These are phyloP conservation scores for Daktulosphaira vitifoliae DNA, from an alignment of 1,140 invertebrate genomes.

Conservation along the genomic window DNA sequence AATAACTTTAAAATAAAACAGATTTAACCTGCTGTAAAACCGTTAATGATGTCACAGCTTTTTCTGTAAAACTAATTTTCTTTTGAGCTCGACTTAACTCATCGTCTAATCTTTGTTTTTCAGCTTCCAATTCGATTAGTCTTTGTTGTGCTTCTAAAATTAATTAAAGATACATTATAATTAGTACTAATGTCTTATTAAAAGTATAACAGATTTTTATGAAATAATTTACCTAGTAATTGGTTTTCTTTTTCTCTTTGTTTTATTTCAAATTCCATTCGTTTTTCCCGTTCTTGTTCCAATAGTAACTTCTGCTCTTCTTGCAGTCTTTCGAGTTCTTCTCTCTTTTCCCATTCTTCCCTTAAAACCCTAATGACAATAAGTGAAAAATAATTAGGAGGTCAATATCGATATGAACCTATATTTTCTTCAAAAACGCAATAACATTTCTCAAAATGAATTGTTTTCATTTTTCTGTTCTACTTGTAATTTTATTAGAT, in stretches of 20 bases:
- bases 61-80: constrained; percentile 58
- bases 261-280: constrained; percentile 59
- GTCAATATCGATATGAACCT: too few species aligned
- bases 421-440: too few species aligned
- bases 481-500: too few species aligned
- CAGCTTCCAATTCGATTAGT: constrained; percentile 57
- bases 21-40: constrained; percentile 52
- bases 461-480: too few species aligned
- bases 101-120: constrained; percentile 55
- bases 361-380: constrained; percentile 54
- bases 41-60: constrained; percentile 56
- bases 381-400: constrained; percentile 5
- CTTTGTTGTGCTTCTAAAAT: constrained; percentile 56
- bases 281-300: constrained; percentile 61
- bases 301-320: constrained; percentile 62
- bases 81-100: constrained; percentile 56
- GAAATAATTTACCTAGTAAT: constrained; percentile 49
- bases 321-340: constrained; percentile 66
- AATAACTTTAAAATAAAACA: too few species aligned
- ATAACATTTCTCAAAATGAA: too few species aligned
- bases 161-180: too few species aligned
- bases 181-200: too few species aligned
- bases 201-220: not conserved
- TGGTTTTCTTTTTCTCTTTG: constrained; percentile 63
- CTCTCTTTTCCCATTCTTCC: constrained; percentile 73